Evolutionary conservation across 2,888 invertebrate species (phyloP).

Genomic region (Agapetus fuscipes): DNA sequence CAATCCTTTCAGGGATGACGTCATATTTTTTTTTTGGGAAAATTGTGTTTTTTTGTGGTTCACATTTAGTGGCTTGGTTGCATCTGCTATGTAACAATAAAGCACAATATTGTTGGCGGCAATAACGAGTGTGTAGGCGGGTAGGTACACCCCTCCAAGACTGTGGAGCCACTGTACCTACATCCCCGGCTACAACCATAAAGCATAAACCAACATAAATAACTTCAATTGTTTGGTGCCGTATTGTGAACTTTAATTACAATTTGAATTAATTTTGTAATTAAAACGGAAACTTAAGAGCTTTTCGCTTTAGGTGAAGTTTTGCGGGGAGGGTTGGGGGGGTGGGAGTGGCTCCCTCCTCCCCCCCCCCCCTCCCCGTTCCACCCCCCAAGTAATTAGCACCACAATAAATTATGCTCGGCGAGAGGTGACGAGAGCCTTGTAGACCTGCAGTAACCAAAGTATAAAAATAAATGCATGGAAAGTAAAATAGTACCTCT

Average conservation of each 20-base stretch:
- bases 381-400: constrained; percentile 18
- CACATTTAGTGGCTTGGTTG: too few species aligned
- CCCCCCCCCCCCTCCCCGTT: too few species aligned
- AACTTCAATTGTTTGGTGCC: constrained; percentile 51
- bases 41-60: too few species aligned
- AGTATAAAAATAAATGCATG: too few species aligned
- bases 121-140: too few species aligned
- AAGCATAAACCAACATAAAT: constrained; percentile 50
- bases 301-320: constrained; percentile 25
- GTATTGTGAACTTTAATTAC: constrained; percentile 53
- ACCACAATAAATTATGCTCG: constrained; percentile 17
- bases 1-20: too few species aligned
- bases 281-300: constrained; percentile 50
- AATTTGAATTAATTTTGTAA: constrained; percentile 53
- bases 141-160: constrained; percentile 12
- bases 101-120: too few species aligned
- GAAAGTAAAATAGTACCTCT: too few species aligned
- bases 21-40: too few species aligned
- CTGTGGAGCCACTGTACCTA: constrained; percentile 2
- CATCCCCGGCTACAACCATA: constrained; percentile 28
- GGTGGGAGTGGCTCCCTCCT: constrained; percentile 4
- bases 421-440: constrained; percentile 11
- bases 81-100: constrained; percentile 8
- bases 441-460: constrained; percentile 4
- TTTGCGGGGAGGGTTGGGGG: constrained; percentile 1